These are phyloP conservation scores for Embiotoca jacksoni DNA, from an alignment of 2,113 vertebrate genomes.

Conservation along the genomic window DNA sequence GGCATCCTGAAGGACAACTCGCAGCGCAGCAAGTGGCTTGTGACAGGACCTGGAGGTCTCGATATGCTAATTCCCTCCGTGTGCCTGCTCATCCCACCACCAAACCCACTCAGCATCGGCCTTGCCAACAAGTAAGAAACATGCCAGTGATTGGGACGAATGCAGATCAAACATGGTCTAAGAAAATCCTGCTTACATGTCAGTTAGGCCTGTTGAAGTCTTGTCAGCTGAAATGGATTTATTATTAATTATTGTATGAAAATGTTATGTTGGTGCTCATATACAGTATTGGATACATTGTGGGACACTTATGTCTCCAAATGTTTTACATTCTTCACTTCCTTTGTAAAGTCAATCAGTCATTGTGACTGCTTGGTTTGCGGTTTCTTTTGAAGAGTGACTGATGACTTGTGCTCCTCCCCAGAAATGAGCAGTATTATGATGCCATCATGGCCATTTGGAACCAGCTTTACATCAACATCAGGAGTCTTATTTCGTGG, in stretches of 20 bases:
- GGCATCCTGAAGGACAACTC: conserved; percentile 96
- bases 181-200: not conserved
- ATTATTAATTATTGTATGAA: not conserved
- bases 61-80: conserved; percentile 97
- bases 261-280: not conserved
- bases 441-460: conserved; percentile 94
- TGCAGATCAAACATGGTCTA: not conserved
- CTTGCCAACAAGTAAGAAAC: conserved; percentile 91
- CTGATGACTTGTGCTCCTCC: conserved; percentile 22
- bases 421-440: conserved; percentile 95
- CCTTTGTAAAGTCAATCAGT: not conserved
- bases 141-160: not conserved
- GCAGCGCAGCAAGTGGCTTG: conserved; percentile 97
- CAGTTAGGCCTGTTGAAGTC: not conserved
- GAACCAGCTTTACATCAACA: conserved; percentile 97
- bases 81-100: conserved; percentile 93
- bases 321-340: not conserved
- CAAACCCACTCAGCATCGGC: conserved; percentile 90
- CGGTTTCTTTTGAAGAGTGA: not conserved
- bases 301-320: too few species aligned
- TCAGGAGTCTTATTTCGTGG: conserved; percentile 98
- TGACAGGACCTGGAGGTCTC: conserved; percentile 94
- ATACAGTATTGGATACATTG: too few species aligned
- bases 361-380: not conserved
- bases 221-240: not conserved